These are phyloP conservation scores for Drosophila longiperda DNA, from an alignment of 2,888 invertebrate genomes.

Conservation along the genomic window DNA sequence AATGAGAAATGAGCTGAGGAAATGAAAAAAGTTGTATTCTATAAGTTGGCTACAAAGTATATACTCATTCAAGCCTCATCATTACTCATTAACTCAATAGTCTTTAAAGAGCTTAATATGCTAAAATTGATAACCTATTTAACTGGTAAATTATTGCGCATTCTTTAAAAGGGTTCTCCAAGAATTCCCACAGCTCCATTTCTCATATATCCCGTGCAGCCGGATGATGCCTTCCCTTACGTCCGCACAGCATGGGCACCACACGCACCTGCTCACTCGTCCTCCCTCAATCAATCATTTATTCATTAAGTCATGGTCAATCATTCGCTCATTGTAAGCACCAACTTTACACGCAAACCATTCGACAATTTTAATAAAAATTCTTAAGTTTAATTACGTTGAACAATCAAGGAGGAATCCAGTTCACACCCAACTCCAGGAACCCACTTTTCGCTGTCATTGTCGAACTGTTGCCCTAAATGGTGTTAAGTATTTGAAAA, in stretches of 20 bases:
- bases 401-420: slow-evolving; percentile 42
- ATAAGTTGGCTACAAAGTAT: not conserved
- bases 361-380: slow-evolving; percentile 76
- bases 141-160: slow-evolving; percentile 34
- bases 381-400: slow-evolving; percentile 73
- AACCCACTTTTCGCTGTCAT: slow-evolving; percentile 50
- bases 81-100: slow-evolving; percentile 30
- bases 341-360: slow-evolving; percentile 62
- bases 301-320: slow-evolving; percentile 60
- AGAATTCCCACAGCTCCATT: slow-evolving; percentile 40
- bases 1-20: slow-evolving; percentile 18
- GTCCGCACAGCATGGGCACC: not conserved
- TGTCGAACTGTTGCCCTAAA: slow-evolving; percentile 71
- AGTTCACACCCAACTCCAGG: not conserved
- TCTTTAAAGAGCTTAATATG: slow-evolving; percentile 14
- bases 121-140: slow-evolving; percentile 29
- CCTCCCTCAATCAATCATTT: slow-evolving; percentile 53
- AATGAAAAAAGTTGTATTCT: slow-evolving; percentile 31
- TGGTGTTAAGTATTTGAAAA: slow-evolving; percentile 78
- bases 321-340: slow-evolving; percentile 21
- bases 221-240: slow-evolving; percentile 35
- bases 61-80: not conserved
- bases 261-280: slow-evolving; percentile 24
- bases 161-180: slow-evolving; percentile 21
- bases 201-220: slow-evolving; percentile 27